Evolutionary conservation across 92 coral and sea anemone genomes (phyloP), one percentile per base, ranked within the genome.

Genomic region (Parazoanthus atlanticus): DNA sequence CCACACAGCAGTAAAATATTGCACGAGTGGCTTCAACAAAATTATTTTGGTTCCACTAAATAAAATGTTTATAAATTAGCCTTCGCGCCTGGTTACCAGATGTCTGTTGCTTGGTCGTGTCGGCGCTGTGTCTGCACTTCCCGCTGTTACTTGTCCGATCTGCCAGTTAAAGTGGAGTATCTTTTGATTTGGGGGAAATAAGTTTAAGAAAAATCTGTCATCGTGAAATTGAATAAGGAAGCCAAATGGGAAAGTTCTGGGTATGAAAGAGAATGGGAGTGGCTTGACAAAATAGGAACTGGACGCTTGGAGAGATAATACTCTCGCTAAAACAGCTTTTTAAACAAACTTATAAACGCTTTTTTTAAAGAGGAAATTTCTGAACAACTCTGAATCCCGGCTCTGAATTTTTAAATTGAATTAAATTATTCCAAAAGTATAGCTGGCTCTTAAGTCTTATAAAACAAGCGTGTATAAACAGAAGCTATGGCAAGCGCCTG

Each of bases 81-180:
- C 21, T n/a, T 81, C 54, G 31, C 78, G 49, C 64, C 86, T 83
- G 78, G 86, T 47, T 12, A 46, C 86, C 86, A 83, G 65, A 83
- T 83, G 86, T 11, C 67, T 9, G 34, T 28, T 28, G 67, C 83
- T 79, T 56, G 38, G 65, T 3, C 84, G 40, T 41, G 38, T 46
- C 84, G 58, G 2, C 54, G 25, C 40, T 52, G 1, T 21, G 86
- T 11, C 34, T 82, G 61, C 49, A 28, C 54, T 32, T 30, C 76
- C 75, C 23, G 86, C 76, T 82, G 76, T 46, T 34, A 78, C 65
- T 78, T 30, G 82, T 10, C 54, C 66, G 30, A 58, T 46, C 65
- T 47, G 16, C 82, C 33, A 23, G 81, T 41, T 10, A 25, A 34
- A 2, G 33, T 10, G 26, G 36, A 49, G 6, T 78, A 46, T 47